Conservation (phyloP, 2,888 invertebrate species). For the Ennomos quercinarius region DNA sequence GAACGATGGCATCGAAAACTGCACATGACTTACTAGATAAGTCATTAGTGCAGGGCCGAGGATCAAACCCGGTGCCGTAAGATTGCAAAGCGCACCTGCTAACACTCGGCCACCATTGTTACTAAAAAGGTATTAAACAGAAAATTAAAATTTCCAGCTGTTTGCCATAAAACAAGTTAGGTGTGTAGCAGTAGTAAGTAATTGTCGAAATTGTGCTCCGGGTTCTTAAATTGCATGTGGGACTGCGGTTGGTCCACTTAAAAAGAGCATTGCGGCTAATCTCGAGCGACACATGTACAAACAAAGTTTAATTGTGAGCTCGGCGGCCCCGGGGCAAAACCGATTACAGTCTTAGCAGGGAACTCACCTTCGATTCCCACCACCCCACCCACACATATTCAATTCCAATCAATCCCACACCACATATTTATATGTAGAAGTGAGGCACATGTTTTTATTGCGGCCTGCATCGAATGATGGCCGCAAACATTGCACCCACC, state of each 20-base stretch:
- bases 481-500: conserved; percentile 82
- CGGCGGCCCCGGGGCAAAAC: conserved; percentile 76
- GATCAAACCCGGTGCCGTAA: too few species aligned
- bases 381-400: conserved; percentile 76
- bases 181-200: conserved; percentile 45
- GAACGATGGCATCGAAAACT: too few species aligned
- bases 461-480: conserved; percentile 82
- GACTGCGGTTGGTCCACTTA: conserved; percentile 78
- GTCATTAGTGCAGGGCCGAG: too few species aligned
- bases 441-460: conserved; percentile 80
- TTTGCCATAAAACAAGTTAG: conserved; percentile 15
- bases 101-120: too few species aligned
- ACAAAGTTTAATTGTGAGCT: conserved; percentile 84
- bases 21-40: too few species aligned
- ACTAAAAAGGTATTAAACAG: neutral
- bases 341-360: conserved; percentile 83
- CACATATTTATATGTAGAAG: conserved; percentile 83
- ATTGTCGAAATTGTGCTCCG: conserved; percentile 69
- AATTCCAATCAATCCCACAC: conserved; percentile 83
- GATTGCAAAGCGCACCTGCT: too few species aligned
- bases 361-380: conserved; percentile 82
- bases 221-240: conserved; percentile 81
- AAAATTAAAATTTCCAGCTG: conserved; percentile 6
- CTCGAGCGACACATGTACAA: conserved; percentile 84
- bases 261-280: conserved; percentile 84